phyloP scores from a whole-genome alignment of 2,888 invertebrate genomes.

The Trichacis sp. region DNA sequence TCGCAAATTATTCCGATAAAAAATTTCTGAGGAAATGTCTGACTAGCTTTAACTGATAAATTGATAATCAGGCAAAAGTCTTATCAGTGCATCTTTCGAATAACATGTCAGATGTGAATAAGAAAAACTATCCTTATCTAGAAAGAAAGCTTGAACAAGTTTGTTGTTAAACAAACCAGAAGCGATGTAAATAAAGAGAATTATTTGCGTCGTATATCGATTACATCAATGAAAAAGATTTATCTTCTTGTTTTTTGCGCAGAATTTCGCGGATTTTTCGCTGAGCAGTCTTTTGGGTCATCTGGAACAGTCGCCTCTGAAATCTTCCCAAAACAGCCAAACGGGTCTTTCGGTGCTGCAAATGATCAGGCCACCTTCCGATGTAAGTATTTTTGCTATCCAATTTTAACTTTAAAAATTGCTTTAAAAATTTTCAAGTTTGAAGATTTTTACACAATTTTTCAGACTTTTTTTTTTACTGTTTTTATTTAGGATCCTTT shows the following conservation, averaged over 20 bases:
- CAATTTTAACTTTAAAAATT: background rate
- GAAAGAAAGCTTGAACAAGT: background rate
- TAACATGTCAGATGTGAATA: no score
- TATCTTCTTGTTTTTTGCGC: conserved; percentile 36
- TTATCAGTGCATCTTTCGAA: background rate
- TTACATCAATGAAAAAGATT: background rate
- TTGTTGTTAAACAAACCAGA: background rate
- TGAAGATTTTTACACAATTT: no score
- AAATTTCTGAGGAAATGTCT: background rate
- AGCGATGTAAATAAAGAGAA: no score
- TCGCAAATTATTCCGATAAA: background rate
- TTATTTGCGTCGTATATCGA: background rate
- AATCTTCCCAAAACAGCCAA: conserved; percentile 65
- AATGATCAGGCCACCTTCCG: conserved; percentile 71
- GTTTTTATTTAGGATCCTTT: no score
- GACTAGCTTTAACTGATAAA: background rate
- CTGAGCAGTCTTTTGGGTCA: conserved; percentile 87
- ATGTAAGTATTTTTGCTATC: conserved; percentile 66
- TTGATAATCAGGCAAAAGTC: conserved; percentile 3
- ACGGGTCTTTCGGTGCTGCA: conserved; percentile 64
- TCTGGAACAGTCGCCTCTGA: conserved; percentile 77
- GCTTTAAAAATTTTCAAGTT: no score
- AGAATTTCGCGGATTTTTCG: conserved; percentile 80
- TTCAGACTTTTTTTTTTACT: no score
- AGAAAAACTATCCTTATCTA: background rate